Percentiles rank a stretch among this genome's conserved stretches.
Conservation (phyloP, 1,140 invertebrate genomes). For the Tetramorium parvispinum region DNA sequence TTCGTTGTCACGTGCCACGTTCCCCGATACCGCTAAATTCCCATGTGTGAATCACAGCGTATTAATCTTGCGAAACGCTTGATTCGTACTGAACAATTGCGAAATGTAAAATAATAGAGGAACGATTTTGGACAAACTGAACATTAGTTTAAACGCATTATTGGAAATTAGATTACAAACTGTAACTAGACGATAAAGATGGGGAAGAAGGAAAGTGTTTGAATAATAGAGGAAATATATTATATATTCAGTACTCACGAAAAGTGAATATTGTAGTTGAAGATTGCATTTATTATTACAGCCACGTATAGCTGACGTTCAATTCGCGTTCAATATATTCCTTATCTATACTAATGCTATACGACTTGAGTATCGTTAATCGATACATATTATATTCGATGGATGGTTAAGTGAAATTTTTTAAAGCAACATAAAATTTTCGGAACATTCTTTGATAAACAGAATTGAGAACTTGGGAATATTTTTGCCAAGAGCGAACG, state of each 20-base stretch:
- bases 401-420: slow-evolving; percentile 22
- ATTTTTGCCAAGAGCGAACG: background rate
- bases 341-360: background rate
- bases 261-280: background rate
- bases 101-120: background rate
- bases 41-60: background rate
- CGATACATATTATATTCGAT: background rate
- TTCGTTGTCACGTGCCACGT: slow-evolving; percentile 17
- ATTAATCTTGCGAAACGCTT: background rate
- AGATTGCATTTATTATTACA: slow-evolving; percentile 21
- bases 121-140: background rate
- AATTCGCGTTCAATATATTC: background rate
- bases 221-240: background rate
- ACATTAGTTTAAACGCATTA: background rate
- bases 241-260: background rate
- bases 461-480: background rate
- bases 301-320: background rate
- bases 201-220: background rate
- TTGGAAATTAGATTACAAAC: background rate
- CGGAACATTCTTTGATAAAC: slow-evolving; percentile 9
- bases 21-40: background rate
- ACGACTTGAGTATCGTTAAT: slow-evolving; percentile 15
- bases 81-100: background rate
- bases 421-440: slow-evolving; percentile 22
- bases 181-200: background rate